Base-by-base conservation (phyloP, 2,888 invertebrate genomes). In the Troglohyphantes excavatus region DNA sequence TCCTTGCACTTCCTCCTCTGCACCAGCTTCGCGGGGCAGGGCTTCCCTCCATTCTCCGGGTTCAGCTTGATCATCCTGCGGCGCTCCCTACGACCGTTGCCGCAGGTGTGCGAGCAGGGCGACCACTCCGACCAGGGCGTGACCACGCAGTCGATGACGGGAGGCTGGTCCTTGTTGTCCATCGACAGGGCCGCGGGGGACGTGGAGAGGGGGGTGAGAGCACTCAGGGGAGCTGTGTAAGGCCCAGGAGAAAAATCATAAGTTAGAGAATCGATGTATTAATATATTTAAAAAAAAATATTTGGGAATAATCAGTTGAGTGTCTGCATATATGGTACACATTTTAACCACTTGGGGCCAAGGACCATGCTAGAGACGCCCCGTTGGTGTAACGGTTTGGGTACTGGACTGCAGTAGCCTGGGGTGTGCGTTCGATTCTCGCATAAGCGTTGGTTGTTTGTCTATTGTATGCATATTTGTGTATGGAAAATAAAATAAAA, bases 41-140 rank as follows among this genome's bases (percentile, higher is more conserved):
- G 93, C 91, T 94, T 94, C 17, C 96, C 96, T 2, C 96, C 96
- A 91, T 96, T 95, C 75, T 94, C 94, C 0, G 96, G 94, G 90
- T 94, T 94, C 53, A 93, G 93, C 94, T 95, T 94, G 29, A 96
- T 94, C 92, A 94, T 95, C 91, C 96, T 94, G 13, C 91, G 33
- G 72, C 92, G 91, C 63, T 92, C 91, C 72, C 92, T 92, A 61
- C 92, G 91, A 0, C 94, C 94, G 9, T 92, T 92, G 0, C 94
- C 94, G 91, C 94, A 94, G 7, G 93, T 93, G 72, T 93, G 93
- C 23, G 93, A 93, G 91, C 94, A 94, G 9, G 92, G 92, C 0
- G 93, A 92, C 94, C 94, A 94, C 9, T 93, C 93, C 0, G 94
- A 95, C 98, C 98, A 98, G 65, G 95, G 95, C 1, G 96, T 95